Base-by-base conservation (phyloP, 2,888 invertebrate species). In the Chrysotoxum bicinctum region DNA sequence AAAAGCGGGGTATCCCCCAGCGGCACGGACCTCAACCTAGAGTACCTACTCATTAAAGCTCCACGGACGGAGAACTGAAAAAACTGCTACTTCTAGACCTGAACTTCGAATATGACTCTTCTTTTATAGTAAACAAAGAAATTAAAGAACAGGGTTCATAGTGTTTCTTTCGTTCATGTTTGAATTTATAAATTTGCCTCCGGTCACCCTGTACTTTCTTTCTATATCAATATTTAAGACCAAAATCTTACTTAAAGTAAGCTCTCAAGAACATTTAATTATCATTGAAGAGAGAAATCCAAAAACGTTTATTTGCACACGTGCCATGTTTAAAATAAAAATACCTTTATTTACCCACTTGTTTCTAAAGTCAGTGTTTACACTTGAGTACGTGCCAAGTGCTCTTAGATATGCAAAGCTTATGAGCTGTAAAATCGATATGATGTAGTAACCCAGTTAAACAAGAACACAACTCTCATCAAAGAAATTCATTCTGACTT, bases 401-500 rank as follows among this genome's bases (percentile, higher is more conserved):
- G 74, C 64, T 43, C 54, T 62, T 16, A 66, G 50, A 68, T 81
- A 73, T 85, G 76, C 81, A 73, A 69, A 81, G 35, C 85, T 73
- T 81, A 73, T 73, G 81, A 81, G 40, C 73, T 73, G 72, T 73
- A 81, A 76, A 77, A 81, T 81, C 81, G 73, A 80, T 80, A 81
- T 70, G 79, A 64, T 30, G 30, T 37, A 64, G 62, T 85, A 75
- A 85, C 85, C 76, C 70, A 77, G 81, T 85, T 85, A 45, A 64
- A 64, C 19, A 64, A 64, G n/a, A 45, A 26, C 60, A 68, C n/a
- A 32, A 16, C 43, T 43, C 52, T 75, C 54, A 68, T 84, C 85
- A 76, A 70, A 76, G 70, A 73, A 85, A 85, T 72, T 85, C 85
- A 85, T 69, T 77, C 54, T 77, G 73, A 85, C 85, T 85, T 85